Percentiles rank a stretch among this genome's conserved stretches.
phyloP scores from a whole-genome alignment of 2,113 vertebrate genomes.

The Condylura cristata region DNA sequence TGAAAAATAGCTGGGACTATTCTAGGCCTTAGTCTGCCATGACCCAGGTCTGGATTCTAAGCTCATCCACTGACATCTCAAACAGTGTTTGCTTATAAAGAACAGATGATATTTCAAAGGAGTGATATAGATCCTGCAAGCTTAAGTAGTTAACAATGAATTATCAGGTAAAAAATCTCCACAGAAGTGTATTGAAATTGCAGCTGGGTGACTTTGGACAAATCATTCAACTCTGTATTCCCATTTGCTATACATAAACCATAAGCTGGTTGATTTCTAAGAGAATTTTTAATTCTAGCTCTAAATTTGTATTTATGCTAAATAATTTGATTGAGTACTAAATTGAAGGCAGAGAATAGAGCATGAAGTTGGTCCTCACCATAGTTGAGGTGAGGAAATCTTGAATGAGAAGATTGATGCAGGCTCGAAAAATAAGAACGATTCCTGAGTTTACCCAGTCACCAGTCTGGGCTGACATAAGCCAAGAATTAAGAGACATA shows the following conservation, averaged over 20 bases:
- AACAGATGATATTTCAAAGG: background rate
- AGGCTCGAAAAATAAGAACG: background rate
- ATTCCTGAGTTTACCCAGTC: background rate
- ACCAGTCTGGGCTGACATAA: background rate
- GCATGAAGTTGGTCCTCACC: background rate
- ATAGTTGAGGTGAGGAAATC: background rate
- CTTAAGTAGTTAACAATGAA: background rate
- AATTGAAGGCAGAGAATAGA: background rate
- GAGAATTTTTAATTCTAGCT: background rate
- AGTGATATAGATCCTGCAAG: background rate
- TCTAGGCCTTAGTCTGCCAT: background rate
- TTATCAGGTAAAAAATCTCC: background rate
- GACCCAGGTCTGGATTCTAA: background rate
- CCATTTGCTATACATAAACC: background rate
- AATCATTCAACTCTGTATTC: background rate
- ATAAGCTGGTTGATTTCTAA: background rate
- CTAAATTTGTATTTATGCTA: background rate
- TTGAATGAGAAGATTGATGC: background rate
- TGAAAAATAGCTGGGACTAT: background rate
- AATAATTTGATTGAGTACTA: conserved; percentile 4
- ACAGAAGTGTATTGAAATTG: background rate
- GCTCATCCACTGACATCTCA: background rate
- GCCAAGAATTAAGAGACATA: background rate
- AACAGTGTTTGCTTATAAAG: background rate
- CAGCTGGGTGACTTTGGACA: background rate